phyloP scores from a whole-genome alignment of 1,140 invertebrate species.

The Ips nitidus region DNA sequence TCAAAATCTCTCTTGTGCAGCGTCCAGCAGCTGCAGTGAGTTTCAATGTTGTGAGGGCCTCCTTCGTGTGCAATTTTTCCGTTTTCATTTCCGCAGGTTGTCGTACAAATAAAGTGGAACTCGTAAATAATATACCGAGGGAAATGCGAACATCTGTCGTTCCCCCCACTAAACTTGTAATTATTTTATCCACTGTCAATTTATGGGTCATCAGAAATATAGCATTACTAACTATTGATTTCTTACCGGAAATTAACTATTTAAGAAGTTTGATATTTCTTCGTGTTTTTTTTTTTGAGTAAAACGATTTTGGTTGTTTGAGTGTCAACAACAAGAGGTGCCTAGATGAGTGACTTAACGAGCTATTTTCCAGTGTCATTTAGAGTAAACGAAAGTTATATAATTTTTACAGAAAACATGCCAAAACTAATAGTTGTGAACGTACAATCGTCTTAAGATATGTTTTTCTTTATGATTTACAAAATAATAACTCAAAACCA shows the following conservation, averaged over 20 bases:
- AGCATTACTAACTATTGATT: conserved; percentile 17
- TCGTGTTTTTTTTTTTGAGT: background rate
- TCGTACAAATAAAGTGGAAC: background rate
- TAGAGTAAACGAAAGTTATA: too few species aligned
- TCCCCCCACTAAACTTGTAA: conserved; percentile 22
- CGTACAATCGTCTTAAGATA: too few species aligned
- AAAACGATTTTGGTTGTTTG: too few species aligned
- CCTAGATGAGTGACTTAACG: too few species aligned
- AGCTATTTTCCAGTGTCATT: too few species aligned
- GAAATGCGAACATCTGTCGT: conserved; percentile 17
- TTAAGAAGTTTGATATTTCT: conserved; percentile 14
- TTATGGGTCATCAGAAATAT: conserved; percentile 27
- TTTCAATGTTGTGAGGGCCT: conserved; percentile 35
- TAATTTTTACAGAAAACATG: too few species aligned
- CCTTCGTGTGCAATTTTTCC: background rate
- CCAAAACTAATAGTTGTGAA: too few species aligned
- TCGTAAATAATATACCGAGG: conserved; percentile 5
- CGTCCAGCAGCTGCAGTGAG: conserved; percentile 89
- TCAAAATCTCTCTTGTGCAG: conserved; percentile 90
- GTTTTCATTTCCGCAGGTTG: background rate
- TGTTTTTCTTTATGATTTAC: too few species aligned
- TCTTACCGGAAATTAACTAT: conserved; percentile 21
- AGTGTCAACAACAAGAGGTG: too few species aligned
- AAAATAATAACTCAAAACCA: too few species aligned
- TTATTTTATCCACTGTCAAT: conserved; percentile 25